phyloP scores from a whole-genome alignment of 2,797 vertebrate genomes.

The Tragopan temminckii region DNA sequence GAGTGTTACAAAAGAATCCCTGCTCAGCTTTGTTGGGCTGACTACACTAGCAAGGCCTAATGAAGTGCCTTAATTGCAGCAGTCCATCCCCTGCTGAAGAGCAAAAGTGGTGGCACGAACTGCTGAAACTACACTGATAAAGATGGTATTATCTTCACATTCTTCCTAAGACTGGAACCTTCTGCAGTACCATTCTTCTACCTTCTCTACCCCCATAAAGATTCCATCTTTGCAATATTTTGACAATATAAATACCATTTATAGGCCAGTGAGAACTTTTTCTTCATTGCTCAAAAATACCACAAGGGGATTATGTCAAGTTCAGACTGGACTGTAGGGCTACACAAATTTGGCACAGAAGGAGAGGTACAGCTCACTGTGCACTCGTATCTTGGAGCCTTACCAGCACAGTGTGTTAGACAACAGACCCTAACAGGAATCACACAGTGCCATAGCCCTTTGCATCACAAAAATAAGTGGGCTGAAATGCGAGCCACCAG shows the following conservation, averaged over 20 bases:
- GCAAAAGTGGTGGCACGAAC: neutral
- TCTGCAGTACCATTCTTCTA: neutral
- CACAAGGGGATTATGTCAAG: rapidly evolving
- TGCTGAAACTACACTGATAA: neutral
- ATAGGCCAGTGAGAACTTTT: neutral
- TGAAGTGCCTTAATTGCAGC: neutral
- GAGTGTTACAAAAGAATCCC: constrained; percentile 26
- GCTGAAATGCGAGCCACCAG: rapidly evolving
- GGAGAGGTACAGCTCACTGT: neutral
- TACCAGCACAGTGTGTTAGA: rapidly evolving
- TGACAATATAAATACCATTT: neutral
- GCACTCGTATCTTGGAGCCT: neutral
- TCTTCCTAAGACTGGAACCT: neutral
- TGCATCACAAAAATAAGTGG: neutral
- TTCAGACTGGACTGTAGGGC: neutral
- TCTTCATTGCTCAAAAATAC: neutral
- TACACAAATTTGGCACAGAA: neutral
- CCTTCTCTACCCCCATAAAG: neutral
- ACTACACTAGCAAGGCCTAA: neutral
- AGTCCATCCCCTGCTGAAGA: neutral
- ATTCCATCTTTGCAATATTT: neutral
- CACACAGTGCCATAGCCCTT: neutral
- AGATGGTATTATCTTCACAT: neutral
- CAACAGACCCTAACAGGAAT: neutral
- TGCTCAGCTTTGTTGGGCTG: neutral